Conservation (phyloP, 2,113 vertebrate genomes). For the Sylvilagus bachmani region DNA sequence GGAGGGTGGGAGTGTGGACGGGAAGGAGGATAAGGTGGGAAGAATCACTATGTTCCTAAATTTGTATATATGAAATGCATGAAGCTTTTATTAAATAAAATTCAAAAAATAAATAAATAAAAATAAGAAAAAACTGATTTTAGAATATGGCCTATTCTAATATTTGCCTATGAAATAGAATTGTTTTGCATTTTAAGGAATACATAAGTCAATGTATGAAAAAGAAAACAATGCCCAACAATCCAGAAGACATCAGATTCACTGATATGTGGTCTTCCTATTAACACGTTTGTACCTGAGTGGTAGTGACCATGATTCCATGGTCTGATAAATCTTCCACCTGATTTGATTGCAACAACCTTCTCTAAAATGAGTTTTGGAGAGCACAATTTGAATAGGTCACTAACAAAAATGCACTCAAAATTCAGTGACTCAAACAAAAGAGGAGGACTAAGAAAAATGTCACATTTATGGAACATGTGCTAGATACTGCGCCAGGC, state of each 20-base stretch:
- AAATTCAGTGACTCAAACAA: not conserved
- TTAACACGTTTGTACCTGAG: not conserved
- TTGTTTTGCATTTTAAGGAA: not conserved
- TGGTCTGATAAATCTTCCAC: constrained; percentile 25
- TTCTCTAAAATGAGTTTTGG: constrained; percentile 32
- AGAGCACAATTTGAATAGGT: not conserved
- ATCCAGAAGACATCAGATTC: constrained; percentile 14
- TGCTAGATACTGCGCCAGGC: not conserved
- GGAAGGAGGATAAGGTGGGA: too few relatives aligned
- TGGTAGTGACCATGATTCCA: not conserved
- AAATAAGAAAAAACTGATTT: not conserved
- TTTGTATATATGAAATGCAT: too few relatives aligned
- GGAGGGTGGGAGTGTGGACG: too few relatives aligned
- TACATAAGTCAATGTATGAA: not conserved
- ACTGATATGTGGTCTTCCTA: not conserved
- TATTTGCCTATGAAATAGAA: constrained; percentile 1
- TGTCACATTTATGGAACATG: not conserved
- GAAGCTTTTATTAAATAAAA: too few relatives aligned
- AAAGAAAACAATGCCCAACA: not conserved
- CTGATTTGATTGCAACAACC: not conserved
- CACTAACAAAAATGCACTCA: not conserved
- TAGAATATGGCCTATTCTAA: not conserved
- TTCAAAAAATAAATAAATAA: not conserved
- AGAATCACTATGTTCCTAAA: too few relatives aligned
- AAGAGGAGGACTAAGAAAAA: not conserved